Percentiles rank a stretch among this genome's conserved stretches.
Conservation (phyloP, 1,140 invertebrate genomes). For the Melitaea cinxia region DNA sequence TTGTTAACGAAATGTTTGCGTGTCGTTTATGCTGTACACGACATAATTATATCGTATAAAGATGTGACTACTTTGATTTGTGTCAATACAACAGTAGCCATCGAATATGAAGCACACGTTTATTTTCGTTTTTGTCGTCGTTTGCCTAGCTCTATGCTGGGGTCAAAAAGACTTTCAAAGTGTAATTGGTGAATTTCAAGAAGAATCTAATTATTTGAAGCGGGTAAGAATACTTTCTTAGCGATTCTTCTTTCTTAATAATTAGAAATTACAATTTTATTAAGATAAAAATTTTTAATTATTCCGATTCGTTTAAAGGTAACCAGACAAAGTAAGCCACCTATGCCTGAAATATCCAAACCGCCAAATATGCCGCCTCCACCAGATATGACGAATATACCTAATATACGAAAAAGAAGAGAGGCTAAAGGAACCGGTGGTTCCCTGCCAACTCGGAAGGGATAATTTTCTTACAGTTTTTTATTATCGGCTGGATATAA, state of each 20-base stretch:
- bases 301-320: constrained; percentile 37
- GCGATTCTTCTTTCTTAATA: background rate
- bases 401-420: constrained; percentile 49
- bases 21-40: constrained; percentile 47
- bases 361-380: constrained; percentile 32
- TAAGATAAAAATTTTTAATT: background rate
- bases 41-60: constrained; percentile 56
- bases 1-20: constrained; percentile 64
- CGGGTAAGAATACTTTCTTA: constrained; percentile 28
- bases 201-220: constrained; percentile 30
- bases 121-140: constrained; percentile 48
- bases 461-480: constrained; percentile 51
- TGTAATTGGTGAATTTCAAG: background rate
- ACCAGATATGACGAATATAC: constrained; percentile 22
- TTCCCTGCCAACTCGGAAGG: constrained; percentile 69
- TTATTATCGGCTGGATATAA: too few relatives aligned
- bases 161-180: constrained; percentile 19
- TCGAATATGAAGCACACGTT: constrained; percentile 55
- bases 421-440: constrained; percentile 68
- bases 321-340: constrained; percentile 45
- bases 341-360: constrained; percentile 28
- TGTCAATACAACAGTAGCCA: constrained; percentile 39
- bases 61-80: constrained; percentile 24
- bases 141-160: constrained; percentile 14
- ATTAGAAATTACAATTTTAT: too few relatives aligned